Evolutionary conservation across 2,797 vertebrate species (phyloP).

Genomic region (Propithecus perrieri): DNA sequence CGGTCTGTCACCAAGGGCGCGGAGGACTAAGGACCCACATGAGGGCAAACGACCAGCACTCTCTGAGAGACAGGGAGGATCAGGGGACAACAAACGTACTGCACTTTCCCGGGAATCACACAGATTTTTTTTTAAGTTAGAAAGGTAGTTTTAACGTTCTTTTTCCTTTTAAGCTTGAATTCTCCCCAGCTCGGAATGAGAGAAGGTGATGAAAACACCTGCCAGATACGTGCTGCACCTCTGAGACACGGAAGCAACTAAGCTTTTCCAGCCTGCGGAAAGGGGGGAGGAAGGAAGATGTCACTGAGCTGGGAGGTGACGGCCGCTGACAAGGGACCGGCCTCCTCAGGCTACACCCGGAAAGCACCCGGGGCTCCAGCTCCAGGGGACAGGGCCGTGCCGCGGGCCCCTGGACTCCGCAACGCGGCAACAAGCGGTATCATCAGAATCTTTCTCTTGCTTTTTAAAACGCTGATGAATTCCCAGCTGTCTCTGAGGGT

Average conservation of each 20-base stretch:
- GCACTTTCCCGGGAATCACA: not conserved
- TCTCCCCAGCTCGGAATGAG: not conserved
- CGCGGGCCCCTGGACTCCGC: not conserved
- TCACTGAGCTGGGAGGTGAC: not conserved
- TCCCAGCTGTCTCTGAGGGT: not conserved
- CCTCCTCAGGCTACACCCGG: not conserved
- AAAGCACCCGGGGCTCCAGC: fast-evolving
- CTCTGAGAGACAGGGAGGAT: not conserved
- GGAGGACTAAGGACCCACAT: not conserved
- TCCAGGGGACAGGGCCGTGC: not conserved
- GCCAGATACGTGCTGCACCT: not conserved
- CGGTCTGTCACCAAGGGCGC: not conserved
- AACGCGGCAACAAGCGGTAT: not conserved
- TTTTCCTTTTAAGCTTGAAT: not conserved
- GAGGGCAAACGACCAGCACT: not conserved
- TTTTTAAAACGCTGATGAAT: not conserved
- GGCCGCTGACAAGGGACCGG: not conserved
- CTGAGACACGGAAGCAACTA: not conserved
- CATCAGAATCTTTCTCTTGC: not conserved
- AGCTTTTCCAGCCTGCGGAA: not conserved
- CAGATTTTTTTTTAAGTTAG: not conserved
- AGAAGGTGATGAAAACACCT: not conserved
- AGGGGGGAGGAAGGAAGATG: not conserved
- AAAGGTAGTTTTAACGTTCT: not conserved
- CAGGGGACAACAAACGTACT: not conserved